Evolutionary conservation across 2,113 vertebrate genomes (phyloP), one percentile per base, ranked within the genome.

Genomic region (Hypanus sabinus): DNA sequence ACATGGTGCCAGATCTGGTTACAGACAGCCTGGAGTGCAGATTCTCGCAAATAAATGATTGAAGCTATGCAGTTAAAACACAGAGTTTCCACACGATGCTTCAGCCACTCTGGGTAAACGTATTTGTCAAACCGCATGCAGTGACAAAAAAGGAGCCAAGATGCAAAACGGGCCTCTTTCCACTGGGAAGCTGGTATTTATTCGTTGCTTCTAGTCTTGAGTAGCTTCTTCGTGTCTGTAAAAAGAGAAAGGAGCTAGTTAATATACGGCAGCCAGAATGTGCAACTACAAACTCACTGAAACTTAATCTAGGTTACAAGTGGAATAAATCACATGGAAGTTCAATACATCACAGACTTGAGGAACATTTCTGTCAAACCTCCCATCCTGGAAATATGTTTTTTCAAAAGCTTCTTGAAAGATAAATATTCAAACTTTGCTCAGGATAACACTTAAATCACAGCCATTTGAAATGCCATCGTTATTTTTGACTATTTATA

Each of bases 201-300:
- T 30, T 92, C 14, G 68, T 70, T 70, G 6, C 62, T 36, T 22
- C 62, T 46, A 33, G 65, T 71, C 65, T 10, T 46, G 62, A 0
- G 62, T 62, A 33, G 65, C 33, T 38, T 92, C n/a, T 65, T 30
- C 55, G 83, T 55, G 12, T 88, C 90, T 92, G 90, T 71, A 70
- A 22, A 92, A 92, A 92, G n/a, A 92, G 65, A 38, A 33, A 92
- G n/a, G n/a, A 92, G 68, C 22, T 33, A 36, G 65, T 92, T 92
- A 92, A 92, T 92, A 18, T 24, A 0, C 16, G 11, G 62, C 33
- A 71, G 65, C 33, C 70, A 71, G 16, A 70, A 70, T 38, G 27
- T 60, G 60, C 88, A 92, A 36, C 24, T 38, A 70, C 62, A 70
- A 33, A 92, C 60, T 55, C 65, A 92, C 0, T 92, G 65, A 71